phyloP scores from a whole-genome alignment of 2,113 vertebrate species.

The Microcebus tavaratra region DNA sequence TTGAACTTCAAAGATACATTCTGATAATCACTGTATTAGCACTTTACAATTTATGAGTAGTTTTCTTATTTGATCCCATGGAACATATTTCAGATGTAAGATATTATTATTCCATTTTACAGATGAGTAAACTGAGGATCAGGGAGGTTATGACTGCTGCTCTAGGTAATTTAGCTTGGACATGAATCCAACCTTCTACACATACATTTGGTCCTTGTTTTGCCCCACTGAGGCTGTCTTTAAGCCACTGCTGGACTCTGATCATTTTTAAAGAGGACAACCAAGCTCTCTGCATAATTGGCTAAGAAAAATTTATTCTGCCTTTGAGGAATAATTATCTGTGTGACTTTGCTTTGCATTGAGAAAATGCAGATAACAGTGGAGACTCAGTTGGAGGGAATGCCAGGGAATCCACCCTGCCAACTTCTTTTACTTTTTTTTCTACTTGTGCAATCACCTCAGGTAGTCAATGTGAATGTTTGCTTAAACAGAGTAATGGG shows the following conservation, averaged over 20 bases:
- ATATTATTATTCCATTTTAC: background rate
- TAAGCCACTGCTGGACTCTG: background rate
- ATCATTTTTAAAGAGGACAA: background rate
- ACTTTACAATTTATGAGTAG: background rate
- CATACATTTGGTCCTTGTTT: background rate
- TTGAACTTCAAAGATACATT: background rate
- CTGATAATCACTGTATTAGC: background rate
- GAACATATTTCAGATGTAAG: background rate
- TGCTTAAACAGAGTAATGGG: background rate
- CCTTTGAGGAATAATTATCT: slow-evolving; percentile 11
- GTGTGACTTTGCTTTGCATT: background rate
- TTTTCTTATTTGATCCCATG: background rate
- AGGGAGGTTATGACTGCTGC: background rate
- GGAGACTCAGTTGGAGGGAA: background rate
- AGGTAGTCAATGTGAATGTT: background rate
- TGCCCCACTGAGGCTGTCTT: background rate
- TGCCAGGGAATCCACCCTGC: background rate
- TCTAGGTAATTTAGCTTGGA: background rate
- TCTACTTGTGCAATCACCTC: background rate
- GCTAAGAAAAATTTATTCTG: background rate
- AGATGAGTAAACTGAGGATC: background rate
- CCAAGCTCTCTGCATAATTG: background rate
- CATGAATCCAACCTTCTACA: background rate
- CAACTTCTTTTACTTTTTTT: background rate
- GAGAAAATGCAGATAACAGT: background rate